Percentiles rank a stretch among this genome's conserved stretches.
Conservation (phyloP, 2,113 vertebrate species). For the Cryptomyrus ogoouensis region DNA sequence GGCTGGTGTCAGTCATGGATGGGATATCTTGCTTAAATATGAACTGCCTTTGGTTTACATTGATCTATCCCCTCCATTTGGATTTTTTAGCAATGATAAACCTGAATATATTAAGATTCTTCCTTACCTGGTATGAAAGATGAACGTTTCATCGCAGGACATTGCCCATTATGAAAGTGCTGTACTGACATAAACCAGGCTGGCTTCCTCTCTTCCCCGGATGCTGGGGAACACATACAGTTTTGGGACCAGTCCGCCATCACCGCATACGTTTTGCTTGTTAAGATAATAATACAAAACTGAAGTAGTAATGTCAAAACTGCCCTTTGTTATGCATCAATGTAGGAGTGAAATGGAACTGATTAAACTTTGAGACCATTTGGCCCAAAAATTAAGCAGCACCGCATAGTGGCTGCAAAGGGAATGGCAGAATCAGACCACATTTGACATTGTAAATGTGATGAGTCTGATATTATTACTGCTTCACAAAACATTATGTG, state of each 20-base stretch:
- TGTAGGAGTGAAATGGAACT: not conserved
- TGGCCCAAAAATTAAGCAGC: not conserved
- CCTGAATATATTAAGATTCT: not conserved
- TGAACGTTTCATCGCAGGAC: not conserved
- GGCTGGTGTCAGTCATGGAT: not conserved
- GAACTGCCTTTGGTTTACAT: not conserved
- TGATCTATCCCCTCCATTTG: not conserved
- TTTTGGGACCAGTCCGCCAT: too few relatives aligned
- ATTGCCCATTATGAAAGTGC: not conserved
- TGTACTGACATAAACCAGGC: not conserved
- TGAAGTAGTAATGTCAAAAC: too few relatives aligned
- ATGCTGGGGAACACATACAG: too few relatives aligned
- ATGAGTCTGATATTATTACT: not conserved
- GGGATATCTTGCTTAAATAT: not conserved
- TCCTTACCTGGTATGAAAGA: not conserved
- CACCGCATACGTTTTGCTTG: too few relatives aligned
- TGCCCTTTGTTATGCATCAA: too few relatives aligned
- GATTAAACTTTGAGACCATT: not conserved
- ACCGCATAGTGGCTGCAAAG: not conserved
- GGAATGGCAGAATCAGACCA: not conserved
- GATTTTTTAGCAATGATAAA: not conserved
- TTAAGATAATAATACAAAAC: too few relatives aligned
- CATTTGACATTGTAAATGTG: not conserved
- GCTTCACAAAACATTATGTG: not conserved
- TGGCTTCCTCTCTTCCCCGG: not conserved